These are phyloP conservation scores for Pipistrellus nathusii DNA, from an alignment of 2,797 vertebrate genomes.

Conservation along the genomic window DNA sequence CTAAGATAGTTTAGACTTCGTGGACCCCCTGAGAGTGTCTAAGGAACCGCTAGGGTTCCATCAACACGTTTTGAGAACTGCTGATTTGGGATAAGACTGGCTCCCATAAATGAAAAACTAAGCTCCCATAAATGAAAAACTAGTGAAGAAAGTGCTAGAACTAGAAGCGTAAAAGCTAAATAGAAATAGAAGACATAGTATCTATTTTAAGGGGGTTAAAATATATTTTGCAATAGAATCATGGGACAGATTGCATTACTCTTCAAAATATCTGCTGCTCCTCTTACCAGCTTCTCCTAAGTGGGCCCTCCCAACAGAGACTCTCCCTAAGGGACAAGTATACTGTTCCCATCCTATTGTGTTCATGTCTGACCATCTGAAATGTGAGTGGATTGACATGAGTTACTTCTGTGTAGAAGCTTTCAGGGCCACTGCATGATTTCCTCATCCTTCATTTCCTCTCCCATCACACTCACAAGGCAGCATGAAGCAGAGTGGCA, in stretches of 20 bases:
- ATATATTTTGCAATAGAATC: background rate
- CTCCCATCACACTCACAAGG: background rate
- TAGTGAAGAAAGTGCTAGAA: conserved; percentile 1
- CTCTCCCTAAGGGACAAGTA: background rate
- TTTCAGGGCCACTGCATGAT: background rate
- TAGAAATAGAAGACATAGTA: background rate
- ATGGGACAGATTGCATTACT: background rate
- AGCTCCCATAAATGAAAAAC: background rate
- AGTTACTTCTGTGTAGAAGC: background rate
- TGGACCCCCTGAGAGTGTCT: background rate
- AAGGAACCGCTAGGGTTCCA: background rate
- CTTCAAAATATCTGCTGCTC: background rate
- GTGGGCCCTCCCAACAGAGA: background rate
- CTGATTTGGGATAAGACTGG: conserved; percentile 12
- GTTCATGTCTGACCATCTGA: background rate
- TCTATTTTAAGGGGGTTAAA: background rate
- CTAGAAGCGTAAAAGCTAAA: conserved; percentile 15
- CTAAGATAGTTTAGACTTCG: background rate
- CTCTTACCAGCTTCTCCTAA: background rate
- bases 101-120: background rate
- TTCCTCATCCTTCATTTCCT: background rate
- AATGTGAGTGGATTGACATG: background rate
- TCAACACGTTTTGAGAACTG: background rate
- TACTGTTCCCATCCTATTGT: background rate
- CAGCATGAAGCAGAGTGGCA: background rate